Base-by-base conservation (phyloP, 2,113 vertebrate genomes). In the Petromus typicus region DNA sequence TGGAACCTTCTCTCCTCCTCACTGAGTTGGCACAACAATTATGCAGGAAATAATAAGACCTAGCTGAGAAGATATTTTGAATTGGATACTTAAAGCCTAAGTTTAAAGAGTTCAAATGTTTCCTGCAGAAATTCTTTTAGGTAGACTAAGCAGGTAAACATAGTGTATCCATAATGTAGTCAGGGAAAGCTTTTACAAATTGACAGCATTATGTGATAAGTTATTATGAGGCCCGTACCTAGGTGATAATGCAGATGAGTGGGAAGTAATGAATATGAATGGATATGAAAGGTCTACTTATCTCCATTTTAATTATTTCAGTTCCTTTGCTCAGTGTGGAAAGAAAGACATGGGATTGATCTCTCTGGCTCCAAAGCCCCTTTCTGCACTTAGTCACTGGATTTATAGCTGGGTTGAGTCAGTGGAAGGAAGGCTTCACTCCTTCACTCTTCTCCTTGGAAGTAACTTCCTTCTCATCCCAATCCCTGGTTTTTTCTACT, bases 61-160 rank as follows among this genome's bases (percentile, higher is more conserved):
- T 16, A 81, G 54, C 80, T 69, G 56, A 76, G 85, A 86, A 82
- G 32, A 40, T 45, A 83, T 61, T 78, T 82, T 87, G 66, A 93
- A 87, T 4, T 12, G 34, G 14, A 66, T 51, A 17, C 7, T 1
- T 64, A 86, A 90, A 90, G 75, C 11, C 56, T 76, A n/a, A 90
- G 8, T 64, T 86, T 61, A 51, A 3, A 43, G 73, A n/a, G 9
- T 63, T 63, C 43, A 69, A n/a, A 20, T 69, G 86, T 86, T 76
- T 32, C 12, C 5, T 81, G 20, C 88, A 54, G 30, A 93, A 67
- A 87, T 3, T 63, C 7, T 18, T n/a, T 76, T 57, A 43, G 5
- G 1, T 75, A 5, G 3, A 20, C 57, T 89, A 56, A 73, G n/a
- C 7, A 92, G 75, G 81, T 54, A n/a, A 25, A 23, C 10, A 79